Evolutionary conservation across 92 coral and sea anemone genomes (phyloP).

Genomic region (Galaxea fascicularis): DNA sequence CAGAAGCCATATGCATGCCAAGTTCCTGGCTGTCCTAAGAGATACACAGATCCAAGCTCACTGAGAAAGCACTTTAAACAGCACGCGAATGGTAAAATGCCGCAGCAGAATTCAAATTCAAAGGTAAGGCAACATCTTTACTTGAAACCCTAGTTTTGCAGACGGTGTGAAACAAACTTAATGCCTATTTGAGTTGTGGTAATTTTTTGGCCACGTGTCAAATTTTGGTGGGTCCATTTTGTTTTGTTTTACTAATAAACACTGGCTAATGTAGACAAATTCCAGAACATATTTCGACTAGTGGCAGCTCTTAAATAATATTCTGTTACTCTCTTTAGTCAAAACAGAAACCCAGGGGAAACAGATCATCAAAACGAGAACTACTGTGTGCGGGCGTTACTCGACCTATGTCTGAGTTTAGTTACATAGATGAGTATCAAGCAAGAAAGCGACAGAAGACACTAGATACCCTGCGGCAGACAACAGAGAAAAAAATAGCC

Average conservation of each 20-base stretch:
- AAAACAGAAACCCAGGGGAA: constrained; percentile 83
- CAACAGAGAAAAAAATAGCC: constrained; percentile 73
- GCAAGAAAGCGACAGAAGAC: constrained; percentile 70
- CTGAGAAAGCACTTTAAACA: constrained; percentile 96
- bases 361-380: constrained; percentile 83
- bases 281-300: background rate
- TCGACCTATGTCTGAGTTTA: constrained; percentile 65
- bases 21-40: constrained; percentile 96
- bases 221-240: background rate
- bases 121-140: constrained; percentile 11
- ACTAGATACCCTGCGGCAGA: constrained; percentile 75
- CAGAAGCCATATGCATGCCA: constrained; percentile 98
- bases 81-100: constrained; percentile 87
- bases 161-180: too few relatives aligned
- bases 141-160: too few relatives aligned
- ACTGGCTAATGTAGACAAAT: background rate
- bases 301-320: background rate
- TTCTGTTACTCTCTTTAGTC: constrained; percentile 33
- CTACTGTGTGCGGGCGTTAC: constrained; percentile 97
- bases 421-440: constrained; percentile 58
- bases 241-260: background rate
- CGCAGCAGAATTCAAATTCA: constrained; percentile 59
- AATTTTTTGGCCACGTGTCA: too few relatives aligned
- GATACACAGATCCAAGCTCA: constrained; percentile 98
- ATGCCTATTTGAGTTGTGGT: too few relatives aligned